phyloP scores from a whole-genome alignment of 2,888 invertebrate species.

The Dryobota labecula region DNA sequence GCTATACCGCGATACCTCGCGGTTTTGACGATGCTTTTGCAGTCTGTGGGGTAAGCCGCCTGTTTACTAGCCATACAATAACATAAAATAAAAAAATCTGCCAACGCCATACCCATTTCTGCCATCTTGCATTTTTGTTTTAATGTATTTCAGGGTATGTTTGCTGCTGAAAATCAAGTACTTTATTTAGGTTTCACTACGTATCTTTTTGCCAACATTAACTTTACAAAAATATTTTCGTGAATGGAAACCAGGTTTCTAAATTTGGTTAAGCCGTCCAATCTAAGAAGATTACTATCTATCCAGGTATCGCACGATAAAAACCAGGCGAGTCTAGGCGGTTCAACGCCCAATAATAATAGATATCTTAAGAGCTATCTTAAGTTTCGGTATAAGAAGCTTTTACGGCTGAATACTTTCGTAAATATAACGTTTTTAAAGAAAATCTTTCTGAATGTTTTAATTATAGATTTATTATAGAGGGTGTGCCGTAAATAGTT shows the following conservation, averaged over 20 bases:
- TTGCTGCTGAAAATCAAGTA: too few species aligned
- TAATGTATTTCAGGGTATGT: neutral
- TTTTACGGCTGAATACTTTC: neutral
- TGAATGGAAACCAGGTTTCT: neutral
- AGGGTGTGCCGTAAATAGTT: too few species aligned
- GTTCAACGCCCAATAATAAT: conserved; percentile 15
- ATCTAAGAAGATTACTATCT: conserved; percentile 38
- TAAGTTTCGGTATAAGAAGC: conserved; percentile 5
- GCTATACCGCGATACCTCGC: too few species aligned
- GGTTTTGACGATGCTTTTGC: too few species aligned
- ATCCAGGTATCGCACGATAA: conserved; percentile 8
- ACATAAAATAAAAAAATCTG: neutral
- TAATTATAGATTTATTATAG: neutral
- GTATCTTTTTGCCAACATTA: neutral
- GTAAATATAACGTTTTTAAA: neutral
- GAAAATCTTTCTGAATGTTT: neutral
- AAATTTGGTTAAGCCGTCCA: conserved; percentile 10
- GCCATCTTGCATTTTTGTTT: neutral
- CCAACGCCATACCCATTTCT: too few species aligned
- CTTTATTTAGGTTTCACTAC: neutral
- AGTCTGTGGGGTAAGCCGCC: too few species aligned
- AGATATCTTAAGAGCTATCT: conserved; percentile 30
- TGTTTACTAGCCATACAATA: too few species aligned
- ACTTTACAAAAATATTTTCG: neutral
- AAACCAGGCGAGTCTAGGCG: neutral